Percentiles rank a stretch among this genome's conserved stretches.
Conservation (phyloP, 2,113 vertebrate species). For the Chitala chitala region DNA sequence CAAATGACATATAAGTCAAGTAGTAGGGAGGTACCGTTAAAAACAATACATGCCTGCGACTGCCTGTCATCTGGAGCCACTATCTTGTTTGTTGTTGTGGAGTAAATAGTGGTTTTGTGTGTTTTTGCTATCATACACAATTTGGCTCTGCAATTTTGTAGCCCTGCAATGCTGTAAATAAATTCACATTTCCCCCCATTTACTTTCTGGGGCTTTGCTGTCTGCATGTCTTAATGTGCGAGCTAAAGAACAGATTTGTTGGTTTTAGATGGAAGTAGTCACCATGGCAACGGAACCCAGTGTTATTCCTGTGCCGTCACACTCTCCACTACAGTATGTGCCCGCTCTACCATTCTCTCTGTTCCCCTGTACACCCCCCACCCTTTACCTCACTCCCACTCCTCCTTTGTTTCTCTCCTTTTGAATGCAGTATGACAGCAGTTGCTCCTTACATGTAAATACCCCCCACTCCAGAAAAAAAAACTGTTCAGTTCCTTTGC, state of each 20-base stretch:
- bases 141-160: neutral
- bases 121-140: neutral
- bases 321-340: neutral
- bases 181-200: neutral
- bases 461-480: neutral
- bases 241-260: conserved; percentile 43
- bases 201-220: neutral
- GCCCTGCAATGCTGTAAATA: neutral
- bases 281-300: conserved; percentile 43
- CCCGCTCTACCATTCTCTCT: conserved; percentile 26
- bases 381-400: neutral
- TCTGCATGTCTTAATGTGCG: conserved; percentile 21
- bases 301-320: conserved; percentile 16
- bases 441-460: neutral
- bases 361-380: no score
- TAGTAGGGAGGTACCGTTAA: conserved; percentile 10
- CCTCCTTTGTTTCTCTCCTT: neutral
- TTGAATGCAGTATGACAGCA: conserved; percentile 1
- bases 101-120: neutral
- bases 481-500: no score
- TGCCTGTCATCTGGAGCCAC: neutral
- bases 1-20: neutral
- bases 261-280: conserved; percentile 39
- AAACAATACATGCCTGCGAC: neutral
- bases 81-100: neutral